Base-by-base conservation (phyloP, 1,140 invertebrate species). In the Ostrea edulis region DNA sequence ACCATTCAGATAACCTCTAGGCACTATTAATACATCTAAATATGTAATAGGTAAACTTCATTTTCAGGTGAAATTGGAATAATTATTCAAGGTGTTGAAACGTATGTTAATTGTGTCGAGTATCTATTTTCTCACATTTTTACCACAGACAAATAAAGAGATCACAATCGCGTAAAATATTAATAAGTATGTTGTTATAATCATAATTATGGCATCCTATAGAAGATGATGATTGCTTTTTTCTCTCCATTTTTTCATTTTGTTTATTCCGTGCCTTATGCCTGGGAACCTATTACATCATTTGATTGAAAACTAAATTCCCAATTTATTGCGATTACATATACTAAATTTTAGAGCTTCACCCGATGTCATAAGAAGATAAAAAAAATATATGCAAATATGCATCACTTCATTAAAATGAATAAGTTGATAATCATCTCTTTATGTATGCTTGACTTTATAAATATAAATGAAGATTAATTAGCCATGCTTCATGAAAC, bases 21-120 rank as follows among this genome's bases (percentile, higher is more conserved):
- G 68, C 68, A 77, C 68, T 29, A 12, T 77, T 77, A 29, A 77
- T 77, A 77, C 68, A 35, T 77, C 68, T 77, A 77, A 77, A 77
- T 77, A 77, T 77, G 68, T 77, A 77, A 77, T 77, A 77, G 68
- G 68, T 25, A 77, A 77, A 77, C 68, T 77, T 77, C 68, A 77
- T 77, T 77, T 77, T 77, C 68, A 77, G 68, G 68, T 77, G 14
- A 77, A 77, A 35, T 77, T 8, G 11, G 68, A 77, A 77, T 77
- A 77, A 77, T 77, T 77, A 77, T 77, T 77, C 68, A 77, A 77
- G 68, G 68, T 77, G 68, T 14, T 77, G 29, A 35, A 77, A 77
- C 68, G 68, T 77, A 29, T 77, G 68, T 35, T 29, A 77, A 77
- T 77, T 35, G 68, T 77, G 68, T 22, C 68, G 29, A 77, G 29